phyloP scores from a whole-genome alignment of 2,797 vertebrate genomes.

The Bovichtus variegatus region DNA sequence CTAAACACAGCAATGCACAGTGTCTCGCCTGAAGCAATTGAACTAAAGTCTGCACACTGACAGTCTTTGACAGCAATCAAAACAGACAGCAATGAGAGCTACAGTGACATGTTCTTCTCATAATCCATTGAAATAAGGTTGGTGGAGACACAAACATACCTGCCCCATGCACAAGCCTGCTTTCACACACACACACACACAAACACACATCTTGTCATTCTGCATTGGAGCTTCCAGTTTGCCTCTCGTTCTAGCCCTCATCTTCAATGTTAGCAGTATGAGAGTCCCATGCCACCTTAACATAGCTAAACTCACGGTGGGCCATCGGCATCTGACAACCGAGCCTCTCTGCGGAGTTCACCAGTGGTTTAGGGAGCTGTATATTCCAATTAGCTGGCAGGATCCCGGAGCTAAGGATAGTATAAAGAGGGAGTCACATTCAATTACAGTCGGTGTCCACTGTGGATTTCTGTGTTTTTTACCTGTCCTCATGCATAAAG shows the following conservation, averaged over 20 bases:
- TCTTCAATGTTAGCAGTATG: slow-evolving; percentile 65
- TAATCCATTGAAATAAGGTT: slow-evolving; percentile 39
- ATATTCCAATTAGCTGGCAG: slow-evolving; percentile 82
- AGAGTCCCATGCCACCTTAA: slow-evolving; percentile 70
- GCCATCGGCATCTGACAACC: slow-evolving; percentile 70
- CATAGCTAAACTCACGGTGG: slow-evolving; percentile 60
- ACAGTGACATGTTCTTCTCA: slow-evolving; percentile 32
- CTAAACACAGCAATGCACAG: slow-evolving; percentile 29
- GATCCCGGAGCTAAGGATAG: slow-evolving; percentile 76
- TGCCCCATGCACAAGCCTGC: slow-evolving; percentile 25
- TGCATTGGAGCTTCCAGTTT: slow-evolving; percentile 59
- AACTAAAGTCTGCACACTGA: slow-evolving; percentile 29
- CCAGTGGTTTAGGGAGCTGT: slow-evolving; percentile 76
- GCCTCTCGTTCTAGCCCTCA: slow-evolving; percentile 64
- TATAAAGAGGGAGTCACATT: slow-evolving; percentile 82
- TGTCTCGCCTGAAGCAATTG: slow-evolving; percentile 23
- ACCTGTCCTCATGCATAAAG: slow-evolving; percentile 81
- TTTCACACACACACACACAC: slow-evolving; percentile 26
- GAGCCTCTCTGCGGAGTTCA: slow-evolving; percentile 72
- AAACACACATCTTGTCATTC: slow-evolving; percentile 51
- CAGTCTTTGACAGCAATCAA: slow-evolving; percentile 50
- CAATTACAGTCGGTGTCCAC: slow-evolving; percentile 81
- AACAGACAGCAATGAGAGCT: slow-evolving; percentile 45
- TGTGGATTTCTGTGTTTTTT: slow-evolving; percentile 77
- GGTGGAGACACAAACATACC: slow-evolving; percentile 27